phyloP scores from a whole-genome alignment of 2,888 invertebrate genomes.

The Quadroppia sp. region DNA sequence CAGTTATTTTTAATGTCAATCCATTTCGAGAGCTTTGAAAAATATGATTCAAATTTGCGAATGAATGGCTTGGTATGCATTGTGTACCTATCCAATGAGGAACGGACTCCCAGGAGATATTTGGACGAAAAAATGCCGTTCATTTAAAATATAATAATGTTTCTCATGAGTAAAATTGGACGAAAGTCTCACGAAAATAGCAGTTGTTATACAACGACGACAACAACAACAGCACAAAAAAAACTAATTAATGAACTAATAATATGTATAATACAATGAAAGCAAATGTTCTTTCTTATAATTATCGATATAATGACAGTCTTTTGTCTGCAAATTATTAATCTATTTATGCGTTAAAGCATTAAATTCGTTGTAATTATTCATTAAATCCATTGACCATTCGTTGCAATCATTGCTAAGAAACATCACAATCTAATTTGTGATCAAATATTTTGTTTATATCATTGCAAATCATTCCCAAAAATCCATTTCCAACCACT shows the following conservation, averaged over 20 bases:
- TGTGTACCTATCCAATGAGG: background rate
- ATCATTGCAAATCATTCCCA: too few relatives aligned
- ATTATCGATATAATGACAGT: background rate
- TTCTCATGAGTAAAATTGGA: background rate
- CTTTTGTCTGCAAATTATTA: too few relatives aligned
- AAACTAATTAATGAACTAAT: constrained; percentile 23
- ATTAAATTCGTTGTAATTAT: too few relatives aligned
- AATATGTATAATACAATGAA: background rate
- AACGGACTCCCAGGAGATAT: constrained; percentile 17
- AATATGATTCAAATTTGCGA: background rate
- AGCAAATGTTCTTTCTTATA: background rate
- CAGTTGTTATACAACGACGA: constrained; percentile 25
- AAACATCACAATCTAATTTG: too few relatives aligned
- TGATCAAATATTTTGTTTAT: too few relatives aligned
- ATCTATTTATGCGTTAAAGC: too few relatives aligned
- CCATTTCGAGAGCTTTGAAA: background rate
- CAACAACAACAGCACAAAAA: too few relatives aligned
- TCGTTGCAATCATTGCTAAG: too few relatives aligned
- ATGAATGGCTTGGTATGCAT: background rate
- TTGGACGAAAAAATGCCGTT: background rate
- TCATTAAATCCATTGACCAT: too few relatives aligned
- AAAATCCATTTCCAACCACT: too few relatives aligned
- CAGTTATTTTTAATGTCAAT: constrained; percentile 13
- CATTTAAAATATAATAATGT: constrained; percentile 31
- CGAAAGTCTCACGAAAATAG: background rate